A percentile compares a stretch with the other conserved stretches of the same genome.
These are phyloP conservation scores for Phlogophora meticulosa DNA, from an alignment of 2,888 invertebrate genomes.

Conservation along the genomic window DNA sequence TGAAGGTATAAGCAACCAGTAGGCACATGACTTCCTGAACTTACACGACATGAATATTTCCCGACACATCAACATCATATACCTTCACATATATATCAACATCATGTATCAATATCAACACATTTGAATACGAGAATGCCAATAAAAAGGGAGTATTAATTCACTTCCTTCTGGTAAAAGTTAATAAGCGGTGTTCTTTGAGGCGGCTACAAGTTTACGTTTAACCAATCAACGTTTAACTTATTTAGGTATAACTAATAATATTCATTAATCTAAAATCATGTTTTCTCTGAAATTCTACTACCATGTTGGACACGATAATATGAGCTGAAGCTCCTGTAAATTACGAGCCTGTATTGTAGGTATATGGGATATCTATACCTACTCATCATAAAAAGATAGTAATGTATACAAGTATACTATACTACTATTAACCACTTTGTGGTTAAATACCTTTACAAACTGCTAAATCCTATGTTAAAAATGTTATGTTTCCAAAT, in stretches of 20 bases:
- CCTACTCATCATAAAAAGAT: not conserved
- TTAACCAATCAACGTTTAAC: not conserved
- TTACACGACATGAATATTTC: not conserved
- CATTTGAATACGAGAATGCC: not conserved
- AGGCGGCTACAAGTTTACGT: not conserved
- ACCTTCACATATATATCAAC: too few species aligned
- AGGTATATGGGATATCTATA: not conserved
- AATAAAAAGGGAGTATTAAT: constrained; percentile 1
- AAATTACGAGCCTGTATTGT: not conserved
- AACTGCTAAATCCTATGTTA: too few species aligned
- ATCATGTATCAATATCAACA: too few species aligned
- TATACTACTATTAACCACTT: too few species aligned
- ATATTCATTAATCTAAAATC: not conserved
- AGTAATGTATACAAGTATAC: not conserved
- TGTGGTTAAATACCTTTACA: too few species aligned
- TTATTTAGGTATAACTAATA: not conserved
- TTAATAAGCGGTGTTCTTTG: not conserved
- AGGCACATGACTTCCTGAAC: not conserved
- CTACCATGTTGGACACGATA: not conserved
- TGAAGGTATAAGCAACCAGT: not conserved
- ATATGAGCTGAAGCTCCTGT: not conserved
- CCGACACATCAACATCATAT: not conserved
- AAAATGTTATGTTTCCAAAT: not conserved
- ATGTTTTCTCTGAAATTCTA: not conserved
- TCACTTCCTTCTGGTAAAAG: not conserved